Evolutionary conservation across 2,113 vertebrate species (phyloP).

Genomic region (Puffinus mauretanicus): DNA sequence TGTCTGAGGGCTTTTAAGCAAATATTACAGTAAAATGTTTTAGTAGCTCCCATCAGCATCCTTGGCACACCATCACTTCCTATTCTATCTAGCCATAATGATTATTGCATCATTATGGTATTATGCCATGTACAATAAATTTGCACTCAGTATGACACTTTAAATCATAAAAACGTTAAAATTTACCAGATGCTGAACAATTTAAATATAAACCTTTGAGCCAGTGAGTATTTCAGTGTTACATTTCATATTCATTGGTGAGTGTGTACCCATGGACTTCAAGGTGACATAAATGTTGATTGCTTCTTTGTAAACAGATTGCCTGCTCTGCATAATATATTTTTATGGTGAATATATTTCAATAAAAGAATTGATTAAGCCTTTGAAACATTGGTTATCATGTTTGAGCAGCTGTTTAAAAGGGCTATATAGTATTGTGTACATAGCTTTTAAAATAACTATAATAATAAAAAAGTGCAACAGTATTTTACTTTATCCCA

Average conservation of each 20-base stretch:
- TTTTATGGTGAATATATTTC: constrained; percentile 14
- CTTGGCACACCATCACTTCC: neutral
- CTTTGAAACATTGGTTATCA: neutral
- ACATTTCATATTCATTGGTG: neutral
- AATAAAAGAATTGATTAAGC: neutral
- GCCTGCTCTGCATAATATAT: neutral
- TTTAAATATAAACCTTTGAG: constrained; percentile 4
- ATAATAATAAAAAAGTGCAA: neutral
- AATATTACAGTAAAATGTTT: constrained; percentile 28
- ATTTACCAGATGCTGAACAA: constrained; percentile 29
- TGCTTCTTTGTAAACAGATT: neutral
- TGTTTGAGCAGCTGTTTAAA: neutral
- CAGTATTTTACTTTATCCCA: neutral
- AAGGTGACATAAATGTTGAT: constrained; percentile 36
- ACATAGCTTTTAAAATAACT: neutral
- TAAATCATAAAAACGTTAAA: constrained; percentile 35
- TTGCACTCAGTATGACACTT: neutral
- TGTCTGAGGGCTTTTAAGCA: neutral
- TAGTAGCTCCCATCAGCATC: constrained; percentile 8
- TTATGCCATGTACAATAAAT: neutral
- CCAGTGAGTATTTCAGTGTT: neutral
- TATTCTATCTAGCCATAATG: constrained; percentile 21
- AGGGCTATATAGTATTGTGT: neutral
- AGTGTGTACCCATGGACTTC: neutral
- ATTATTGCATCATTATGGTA: constrained; percentile 24